A percentile compares a stretch with the other conserved stretches of the same genome.
Evolutionary conservation across 2,888 invertebrate species (phyloP).

Genomic region (Andrena fulva): DNA sequence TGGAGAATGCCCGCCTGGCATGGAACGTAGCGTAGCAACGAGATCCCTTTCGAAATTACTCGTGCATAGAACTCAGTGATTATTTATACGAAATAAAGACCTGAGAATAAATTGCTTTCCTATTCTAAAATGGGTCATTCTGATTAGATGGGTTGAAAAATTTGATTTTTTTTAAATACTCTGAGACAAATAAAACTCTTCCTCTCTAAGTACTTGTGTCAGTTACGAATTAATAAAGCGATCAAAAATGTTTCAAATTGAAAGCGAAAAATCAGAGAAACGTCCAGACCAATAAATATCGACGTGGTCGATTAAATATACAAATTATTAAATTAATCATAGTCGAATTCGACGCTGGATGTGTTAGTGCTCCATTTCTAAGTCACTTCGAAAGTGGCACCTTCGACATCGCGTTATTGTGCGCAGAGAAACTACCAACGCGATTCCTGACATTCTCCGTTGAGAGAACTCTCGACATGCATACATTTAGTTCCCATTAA

Average conservation of each 20-base stretch:
- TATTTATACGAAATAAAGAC: no score
- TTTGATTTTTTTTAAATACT: no score
- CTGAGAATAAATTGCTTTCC: no score
- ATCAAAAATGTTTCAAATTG: neutral
- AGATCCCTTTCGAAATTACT: slow-evolving; percentile 7
- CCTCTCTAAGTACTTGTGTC: no score
- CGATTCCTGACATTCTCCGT: neutral
- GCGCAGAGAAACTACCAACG: neutral
- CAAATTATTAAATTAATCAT: neutral
- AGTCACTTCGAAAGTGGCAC: neutral
- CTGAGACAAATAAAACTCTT: no score
- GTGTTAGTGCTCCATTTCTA: neutral
- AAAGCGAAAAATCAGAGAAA: neutral
- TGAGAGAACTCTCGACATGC: neutral
- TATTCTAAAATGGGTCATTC: no score
- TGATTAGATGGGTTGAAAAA: no score
- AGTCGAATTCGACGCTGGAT: neutral
- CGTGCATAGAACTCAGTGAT: no score
- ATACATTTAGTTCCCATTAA: neutral
- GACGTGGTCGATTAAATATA: neutral
- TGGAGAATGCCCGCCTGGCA: neutral
- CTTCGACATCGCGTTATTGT: neutral
- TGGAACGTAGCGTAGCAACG: neutral
- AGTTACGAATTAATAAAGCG: neutral
- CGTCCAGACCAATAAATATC: neutral